Percentiles rank a stretch among this genome's conserved stretches.
phyloP scores from a whole-genome alignment of 2,797 vertebrate genomes.

The Mus minutoides region DNA sequence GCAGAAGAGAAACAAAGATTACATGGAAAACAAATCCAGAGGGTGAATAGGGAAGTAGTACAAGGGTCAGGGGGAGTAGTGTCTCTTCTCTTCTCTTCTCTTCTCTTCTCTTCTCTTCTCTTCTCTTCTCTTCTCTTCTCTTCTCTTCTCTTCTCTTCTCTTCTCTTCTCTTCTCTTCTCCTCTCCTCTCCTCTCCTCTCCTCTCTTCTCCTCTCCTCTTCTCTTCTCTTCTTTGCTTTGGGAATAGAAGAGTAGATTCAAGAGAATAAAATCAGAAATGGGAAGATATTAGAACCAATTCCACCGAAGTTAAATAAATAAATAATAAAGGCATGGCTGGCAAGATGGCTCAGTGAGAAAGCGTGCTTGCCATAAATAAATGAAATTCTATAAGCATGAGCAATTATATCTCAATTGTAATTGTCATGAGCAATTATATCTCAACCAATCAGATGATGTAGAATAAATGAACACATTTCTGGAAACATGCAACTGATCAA shows the following conservation, averaged over 20 bases:
- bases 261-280: not conserved
- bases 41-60: not conserved
- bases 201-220: too few species aligned
- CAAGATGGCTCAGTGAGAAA: too few species aligned
- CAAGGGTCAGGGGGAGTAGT: rapidly evolving
- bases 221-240: not conserved
- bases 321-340: not conserved
- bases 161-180: too few species aligned
- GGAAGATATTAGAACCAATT: not conserved
- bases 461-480: not conserved
- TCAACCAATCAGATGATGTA: not conserved
- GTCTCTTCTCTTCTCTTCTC: too few species aligned
- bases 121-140: too few species aligned
- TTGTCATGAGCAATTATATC: not conserved
- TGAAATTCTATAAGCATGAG: not conserved
- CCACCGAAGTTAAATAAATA: not conserved
- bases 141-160: too few species aligned
- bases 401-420: not conserved
- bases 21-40: not conserved
- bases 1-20: not conserved
- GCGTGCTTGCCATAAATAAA: not conserved
- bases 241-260: not conserved
- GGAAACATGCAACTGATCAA: not conserved
- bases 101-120: too few species aligned
- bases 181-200: too few species aligned